Base-by-base conservation (phyloP, 2,888 invertebrate species). In the Apamea sordens region DNA sequence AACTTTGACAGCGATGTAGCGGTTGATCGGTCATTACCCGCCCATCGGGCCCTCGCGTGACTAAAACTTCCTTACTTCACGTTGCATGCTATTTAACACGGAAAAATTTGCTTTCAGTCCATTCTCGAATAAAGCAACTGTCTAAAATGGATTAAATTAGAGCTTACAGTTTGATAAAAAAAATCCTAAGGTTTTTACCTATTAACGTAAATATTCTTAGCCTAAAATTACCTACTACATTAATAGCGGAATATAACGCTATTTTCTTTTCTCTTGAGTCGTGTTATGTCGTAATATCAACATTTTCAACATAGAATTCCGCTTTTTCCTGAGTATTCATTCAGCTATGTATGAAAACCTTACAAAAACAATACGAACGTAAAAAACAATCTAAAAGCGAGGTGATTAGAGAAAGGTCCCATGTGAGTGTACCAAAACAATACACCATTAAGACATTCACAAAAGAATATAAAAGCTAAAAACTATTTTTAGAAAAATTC, bases 1-100 rank as follows among this genome's bases (percentile, higher is more conserved):
- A 87, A 83, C 82, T 87, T 89, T 86, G 85, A 85, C 86, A 85
- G 85, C 86, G 63, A 79, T 56, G 79, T 83, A 85, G 83, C 83
- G 77, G 70, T 76, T 85, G 89, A 89, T 88, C 85, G 88, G 88
- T 89, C 85, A 88, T 88, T 88, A 88, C 73, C 89, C 88, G 85
- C 89, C 89, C 89, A 87, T 85, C 56, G 85, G 74, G 85, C 63
- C 65, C 63, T 84, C 78, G 88, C 88, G 88, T 88, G 88, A 85
- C 85, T 77, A 18, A 32, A 78, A 79, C 80, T 85, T 64, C 87
- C 72, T 72, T 61, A 65, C 75, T 88, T 76, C 67, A 65, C 77
- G 77, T 87, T 73, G 88, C 89, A 88, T 89, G 88, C 89, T 87
- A 76, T 88, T 86, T 87, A 89, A 86, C 83, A 87, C 79, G 73